Base-by-base conservation (phyloP, 2,113 vertebrate species). In the Pyxicephalus adspersus region DNA sequence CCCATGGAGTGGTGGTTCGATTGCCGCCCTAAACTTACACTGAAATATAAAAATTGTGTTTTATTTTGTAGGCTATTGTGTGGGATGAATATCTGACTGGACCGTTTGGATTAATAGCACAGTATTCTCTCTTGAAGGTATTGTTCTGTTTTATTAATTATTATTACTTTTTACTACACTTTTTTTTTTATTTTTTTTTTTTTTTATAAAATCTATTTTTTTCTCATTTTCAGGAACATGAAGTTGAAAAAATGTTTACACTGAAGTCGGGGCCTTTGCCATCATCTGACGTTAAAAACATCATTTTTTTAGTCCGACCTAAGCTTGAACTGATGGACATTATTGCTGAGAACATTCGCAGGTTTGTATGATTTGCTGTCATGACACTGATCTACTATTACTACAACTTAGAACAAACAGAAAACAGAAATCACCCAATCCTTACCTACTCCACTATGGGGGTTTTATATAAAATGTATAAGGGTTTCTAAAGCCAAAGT, bases 191-290 rank as follows among this genome's bases (percentile, higher is more conserved):
- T 15, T 23, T 8, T 16, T 9, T 8, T 18, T 31, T 50, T 26
- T 51, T 3, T 6, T 76, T 2, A 63, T 20, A 23, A 0, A 16
- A 13, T 60, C 5, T 16, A 45, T 76, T 7, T 50, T 16, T 64
- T 34, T 70, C 1, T 81, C 55, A 81, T 57, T 15, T 52, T n/a
- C 61, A 99, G 98, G 98, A 99, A 85, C 98, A 99, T 92, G 98
- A 99, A 87, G 98, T 99, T 86, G 97, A 99, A 75, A 99, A 99
- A 90, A 99, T 99, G 98, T 98, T 99, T 86, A 97, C 97, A 0
- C 95, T 99, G 6, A 99, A 98, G 88, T 90, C 91, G 13, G 96
- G 94, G 51, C 93, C 94, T 25, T 92, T 99, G 61, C 98, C 97
- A 0, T 31, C 93, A 64, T 94, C 97, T 0, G 96, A 98, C 7